Base-by-base conservation (phyloP, 2,797 vertebrate species). In the Phyllotis vaccarum region DNA sequence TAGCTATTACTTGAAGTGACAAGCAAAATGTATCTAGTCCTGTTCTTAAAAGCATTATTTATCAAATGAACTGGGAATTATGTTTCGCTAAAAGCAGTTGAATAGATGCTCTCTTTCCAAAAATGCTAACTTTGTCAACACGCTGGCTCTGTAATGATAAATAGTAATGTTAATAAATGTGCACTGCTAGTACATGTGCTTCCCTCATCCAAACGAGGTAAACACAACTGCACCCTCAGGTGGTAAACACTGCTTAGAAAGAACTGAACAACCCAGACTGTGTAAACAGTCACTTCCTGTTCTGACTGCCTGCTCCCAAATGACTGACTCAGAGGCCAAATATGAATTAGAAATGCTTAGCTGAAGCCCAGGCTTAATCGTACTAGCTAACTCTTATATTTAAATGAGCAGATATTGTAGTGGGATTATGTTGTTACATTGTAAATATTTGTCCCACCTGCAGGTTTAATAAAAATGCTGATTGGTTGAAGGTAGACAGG, bases 41-140 rank as follows among this genome's bases (percentile, higher is more conserved):
- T 56, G 80, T 90, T 29, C 70, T 83, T 91, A 40, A 88, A 95
- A 93, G n/a, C 6, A 27, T 10, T 16, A 54, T 85, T 93, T 27
- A 17, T 75, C 5, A 75, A 75, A 68, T 4, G 64, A 74, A 79
- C 52, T 37, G 17, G 24, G 31, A 60, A 31, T 4, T 11, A 46
- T 37, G 40, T 9, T 80, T 85, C 52, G 37, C 27, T 40, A 22
- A 68, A 81, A 89, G 31, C 58, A 86, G 13, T 37, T 68, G 49
- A 91, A 68, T 68, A 80, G 29, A n/a, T 86, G 4, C 34, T 70
- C 90, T 54, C 13, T n/a, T 76, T 86, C 9, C 34, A 46, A 89
- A 88, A 43, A 7, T 52, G 27, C 72, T 83, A 43, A 82, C 52
- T 74, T 58, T 93, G 14, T 70, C 54, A 85, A 64, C 17, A 66